These are phyloP conservation scores for Porites lutea DNA, from an alignment of 64 coral and sea anemone genomes.

Conservation along the genomic window DNA sequence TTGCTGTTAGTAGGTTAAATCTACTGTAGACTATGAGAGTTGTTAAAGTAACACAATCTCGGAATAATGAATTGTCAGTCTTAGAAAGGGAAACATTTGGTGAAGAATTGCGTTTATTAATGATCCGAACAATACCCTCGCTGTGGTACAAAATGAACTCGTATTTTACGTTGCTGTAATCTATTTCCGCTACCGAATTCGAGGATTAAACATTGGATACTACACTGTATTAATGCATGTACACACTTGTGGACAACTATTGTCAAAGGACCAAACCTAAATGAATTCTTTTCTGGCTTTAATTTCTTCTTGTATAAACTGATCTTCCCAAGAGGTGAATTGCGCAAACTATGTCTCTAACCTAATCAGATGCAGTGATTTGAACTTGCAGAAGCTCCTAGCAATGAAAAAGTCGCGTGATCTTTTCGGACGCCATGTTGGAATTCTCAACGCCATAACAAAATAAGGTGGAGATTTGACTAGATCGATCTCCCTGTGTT, in stretches of 20 bases:
- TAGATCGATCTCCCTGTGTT: background rate
- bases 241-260: background rate
- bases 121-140: background rate
- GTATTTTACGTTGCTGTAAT: background rate
- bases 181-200: background rate
- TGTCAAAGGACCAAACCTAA: background rate
- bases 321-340: background rate
- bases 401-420: background rate
- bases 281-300: background rate
- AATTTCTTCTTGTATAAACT: background rate
- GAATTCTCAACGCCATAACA: background rate
- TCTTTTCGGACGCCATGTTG: background rate
- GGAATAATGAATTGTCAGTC: conserved; percentile 10
- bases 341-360: background rate
- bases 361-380: background rate
- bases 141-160: background rate
- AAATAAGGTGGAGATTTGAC: background rate
- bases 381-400: background rate
- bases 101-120: background rate
- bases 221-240: background rate
- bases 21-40: background rate
- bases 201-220: background rate
- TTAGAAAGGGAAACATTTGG: conserved; percentile 3
- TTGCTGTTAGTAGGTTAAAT: conserved; percentile 54
- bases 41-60: conserved; percentile 8